Evolutionary conservation across 1,140 invertebrate genomes (phyloP), one percentile per base, ranked within the genome.

Genomic region (Aphelenchoides avenae): DNA sequence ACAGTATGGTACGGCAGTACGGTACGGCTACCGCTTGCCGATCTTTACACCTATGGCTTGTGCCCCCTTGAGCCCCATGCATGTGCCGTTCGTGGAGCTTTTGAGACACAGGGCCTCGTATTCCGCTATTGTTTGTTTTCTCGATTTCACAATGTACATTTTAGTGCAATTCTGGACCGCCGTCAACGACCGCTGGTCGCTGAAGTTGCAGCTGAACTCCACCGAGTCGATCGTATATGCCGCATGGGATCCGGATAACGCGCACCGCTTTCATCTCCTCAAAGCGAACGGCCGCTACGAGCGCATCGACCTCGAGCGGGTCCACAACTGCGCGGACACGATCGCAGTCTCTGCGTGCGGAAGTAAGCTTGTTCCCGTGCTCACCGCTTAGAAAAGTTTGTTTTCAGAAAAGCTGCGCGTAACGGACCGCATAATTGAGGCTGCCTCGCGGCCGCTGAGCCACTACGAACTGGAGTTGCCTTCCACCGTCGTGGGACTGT

Each of bases 161-260:
- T 52, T 64, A 71, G 71, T 92, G 31, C 84, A 89, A 66, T 74
- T 93, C 0, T 93, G 86, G 81, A 87, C 86, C 5, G 82, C 84
- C 42, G 84, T 83, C 22, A 93, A 93, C 81, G 91, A 89, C 72
- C 86, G 91, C 72, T 93, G 89, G 89, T 91, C 91, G 78, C 76
- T 87, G 11, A 92, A 93, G 73, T 86, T 90, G 71, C 20, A 29
- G 3, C 34, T 50, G 13, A 20, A 50, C 2, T 52, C 60, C 5
- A n/a, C 9, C n/a, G 13, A 30, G 5, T 18, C 55, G 20, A 6
- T 50, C 30, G 41, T 30, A 6, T 30, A 18, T 39, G 6, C 29
- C 4, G 22, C 50, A 24, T 75, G 36, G 48, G 50, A 69, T 30
- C 33, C 66, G 13, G 33, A 52, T 5, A 33, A 39, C 27, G 18